Percentiles rank a stretch among this genome's conserved stretches.
Conservation (phyloP, 2,888 invertebrate species). For the Agriopis marginaria region DNA sequence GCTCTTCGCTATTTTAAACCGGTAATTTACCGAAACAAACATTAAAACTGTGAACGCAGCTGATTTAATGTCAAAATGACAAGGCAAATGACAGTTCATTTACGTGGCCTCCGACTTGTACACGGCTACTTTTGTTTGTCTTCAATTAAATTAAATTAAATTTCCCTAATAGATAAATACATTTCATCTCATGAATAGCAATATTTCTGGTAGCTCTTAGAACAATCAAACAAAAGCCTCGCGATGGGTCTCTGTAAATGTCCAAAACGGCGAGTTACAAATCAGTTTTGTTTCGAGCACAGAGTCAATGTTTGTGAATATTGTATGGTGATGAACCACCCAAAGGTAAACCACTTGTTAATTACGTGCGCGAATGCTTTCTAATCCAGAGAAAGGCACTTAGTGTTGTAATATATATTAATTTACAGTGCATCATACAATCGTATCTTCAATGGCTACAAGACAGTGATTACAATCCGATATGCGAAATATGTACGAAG, state of each 20-base stretch:
- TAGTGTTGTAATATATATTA: conserved; percentile 8
- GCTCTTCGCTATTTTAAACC: neutral
- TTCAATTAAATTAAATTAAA: conserved; percentile 36
- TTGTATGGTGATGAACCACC: conserved; percentile 98
- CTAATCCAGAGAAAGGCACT: conserved; percentile 11
- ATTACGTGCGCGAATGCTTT: neutral
- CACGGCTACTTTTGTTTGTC: conserved; percentile 53
- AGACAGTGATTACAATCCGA: conserved; percentile 98
- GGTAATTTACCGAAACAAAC: conserved; percentile 8
- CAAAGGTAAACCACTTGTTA: conserved; percentile 90
- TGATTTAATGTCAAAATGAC: neutral
- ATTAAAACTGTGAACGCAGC: neutral
- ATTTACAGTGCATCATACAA: conserved; percentile 97
- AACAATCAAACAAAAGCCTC: conserved; percentile 41
- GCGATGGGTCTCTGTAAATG: conserved; percentile 99
- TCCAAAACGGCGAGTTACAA: conserved; percentile 98
- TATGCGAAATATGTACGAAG: conserved; percentile 95
- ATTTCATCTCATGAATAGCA: conserved; percentile 4
- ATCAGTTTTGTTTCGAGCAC: conserved; percentile 99
- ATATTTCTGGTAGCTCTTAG: conserved; percentile 33
- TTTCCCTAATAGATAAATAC: conserved; percentile 12
- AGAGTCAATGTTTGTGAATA: conserved; percentile 99
- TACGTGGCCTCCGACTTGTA: conserved; percentile 63
- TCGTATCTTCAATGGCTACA: conserved; percentile 99
- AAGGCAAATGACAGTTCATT: conserved; percentile 50